Conservation (phyloP, 2,797 vertebrate species). For the Stomatorhinus walkeri region DNA sequence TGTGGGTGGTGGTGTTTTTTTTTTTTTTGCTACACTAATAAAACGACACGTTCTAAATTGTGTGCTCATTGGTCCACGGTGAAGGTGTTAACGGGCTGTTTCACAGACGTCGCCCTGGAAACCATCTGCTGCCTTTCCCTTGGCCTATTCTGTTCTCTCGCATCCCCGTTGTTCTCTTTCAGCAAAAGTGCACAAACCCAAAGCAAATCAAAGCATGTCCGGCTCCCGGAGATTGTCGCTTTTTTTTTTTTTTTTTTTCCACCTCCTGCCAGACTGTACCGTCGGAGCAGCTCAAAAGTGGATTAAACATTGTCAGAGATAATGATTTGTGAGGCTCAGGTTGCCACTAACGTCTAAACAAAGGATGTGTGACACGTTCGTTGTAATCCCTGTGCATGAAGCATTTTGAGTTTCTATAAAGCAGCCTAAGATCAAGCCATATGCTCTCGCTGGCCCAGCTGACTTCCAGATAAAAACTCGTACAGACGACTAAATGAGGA, state of each 20-base stretch:
- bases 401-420: background rate
- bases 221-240: background rate
- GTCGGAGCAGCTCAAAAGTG: background rate
- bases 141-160: background rate
- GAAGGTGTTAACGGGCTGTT: background rate
- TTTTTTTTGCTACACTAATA: background rate
- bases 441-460: background rate
- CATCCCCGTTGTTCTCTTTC: background rate
- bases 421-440: background rate
- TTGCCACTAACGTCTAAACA: background rate
- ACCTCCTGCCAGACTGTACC: background rate
- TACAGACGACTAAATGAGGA: background rate
- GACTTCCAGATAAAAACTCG: background rate
- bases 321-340: background rate
- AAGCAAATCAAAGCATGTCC: slow-evolving; percentile 3
- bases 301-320: background rate
- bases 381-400: background rate
- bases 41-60: background rate
- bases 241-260: background rate
- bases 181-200: background rate
- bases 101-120: slow-evolving; percentile 1
- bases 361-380: background rate
- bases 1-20: background rate
- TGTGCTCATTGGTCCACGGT: background rate
- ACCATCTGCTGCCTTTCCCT: background rate